Evolutionary conservation across 2,113 vertebrate genomes (phyloP), one percentile per base, ranked within the genome.

Genomic region (Melanerpes formicivorus): DNA sequence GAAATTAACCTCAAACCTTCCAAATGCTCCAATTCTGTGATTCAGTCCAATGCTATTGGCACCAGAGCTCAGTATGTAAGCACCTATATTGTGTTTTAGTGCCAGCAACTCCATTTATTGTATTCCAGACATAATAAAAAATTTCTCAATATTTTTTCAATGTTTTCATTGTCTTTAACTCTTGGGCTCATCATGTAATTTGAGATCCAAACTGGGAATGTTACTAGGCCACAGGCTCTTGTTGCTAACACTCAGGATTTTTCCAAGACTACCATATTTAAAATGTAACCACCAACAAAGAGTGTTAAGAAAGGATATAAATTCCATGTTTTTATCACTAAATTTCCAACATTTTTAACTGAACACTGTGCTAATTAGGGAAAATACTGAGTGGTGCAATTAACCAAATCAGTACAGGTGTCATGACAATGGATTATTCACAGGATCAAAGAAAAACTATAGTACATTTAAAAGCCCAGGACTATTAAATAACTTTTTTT

Each of bases 31-130:
- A 66, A 63, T 80, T 76, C 48, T 76, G 54, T 78, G 55, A 87
- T 55, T 90, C 76, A 90, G 16, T 66, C 77, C 29, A 34, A 32
- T 71, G 44, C 21, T 66, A 59, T 17, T 87, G 67, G 59, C 87
- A 93, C 48, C n/a, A 80, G 50, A 64, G 56, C 30, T 85, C 72
- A 6, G 11, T 74, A 89, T 60, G 29, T 77, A 89, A 76, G 25
- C 84, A 92, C 60, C 64, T 84, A 11, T 30, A 48, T 17, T 2
- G 1, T 80, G 50, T 5, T 87, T 85, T 65, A 48, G 27, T 62
- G 75, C 72, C 87, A 92, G 79, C 27, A 85, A 62, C 72, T 80
- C 72, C 78, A 77, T 87, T 92, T 95, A 74, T 83, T 78, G 74
- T 37, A 32, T 70, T 72, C 69, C 65, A 90, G 65, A 13, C n/a